Evolutionary conservation across 1,140 invertebrate species (phyloP).

Genomic region (Condylostylus longicornis): DNA sequence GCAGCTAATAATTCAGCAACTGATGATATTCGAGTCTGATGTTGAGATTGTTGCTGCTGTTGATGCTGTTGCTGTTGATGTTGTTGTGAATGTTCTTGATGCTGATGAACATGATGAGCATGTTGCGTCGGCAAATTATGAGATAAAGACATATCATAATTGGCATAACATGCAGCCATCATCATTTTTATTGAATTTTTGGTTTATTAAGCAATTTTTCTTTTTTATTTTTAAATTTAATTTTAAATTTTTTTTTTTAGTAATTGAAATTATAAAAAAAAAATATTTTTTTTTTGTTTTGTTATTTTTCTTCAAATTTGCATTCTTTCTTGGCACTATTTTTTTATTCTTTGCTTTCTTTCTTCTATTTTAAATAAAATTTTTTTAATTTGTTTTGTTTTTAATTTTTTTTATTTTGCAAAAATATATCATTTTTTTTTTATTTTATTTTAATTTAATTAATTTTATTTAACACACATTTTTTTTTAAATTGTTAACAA

Average conservation of each 20-base stretch:
- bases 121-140: slow-evolving; percentile 14
- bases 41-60: slow-evolving; percentile 2
- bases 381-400: too few relatives aligned
- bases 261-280: not conserved
- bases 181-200: slow-evolving; percentile 16
- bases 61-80: slow-evolving; percentile 1
- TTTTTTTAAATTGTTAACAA: too few relatives aligned
- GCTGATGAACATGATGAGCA: slow-evolving; percentile 19
- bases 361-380: not conserved
- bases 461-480: too few relatives aligned
- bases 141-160: slow-evolving; percentile 26
- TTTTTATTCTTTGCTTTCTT: not conserved
- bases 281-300: not conserved
- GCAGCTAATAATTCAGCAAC: not conserved
- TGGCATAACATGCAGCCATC: slow-evolving; percentile 32
- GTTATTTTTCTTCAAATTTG: not conserved
- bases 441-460: too few relatives aligned
- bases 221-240: too few relatives aligned
- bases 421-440: too few relatives aligned
- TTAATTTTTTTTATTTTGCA: too few relatives aligned
- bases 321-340: too few relatives aligned
- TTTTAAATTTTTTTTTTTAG: not conserved
- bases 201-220: too few relatives aligned
- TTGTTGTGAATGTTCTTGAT: slow-evolving; percentile 12
- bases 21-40: slow-evolving; percentile 1